phyloP scores from a whole-genome alignment of 2,797 vertebrate species.

The Alectoris magna region DNA sequence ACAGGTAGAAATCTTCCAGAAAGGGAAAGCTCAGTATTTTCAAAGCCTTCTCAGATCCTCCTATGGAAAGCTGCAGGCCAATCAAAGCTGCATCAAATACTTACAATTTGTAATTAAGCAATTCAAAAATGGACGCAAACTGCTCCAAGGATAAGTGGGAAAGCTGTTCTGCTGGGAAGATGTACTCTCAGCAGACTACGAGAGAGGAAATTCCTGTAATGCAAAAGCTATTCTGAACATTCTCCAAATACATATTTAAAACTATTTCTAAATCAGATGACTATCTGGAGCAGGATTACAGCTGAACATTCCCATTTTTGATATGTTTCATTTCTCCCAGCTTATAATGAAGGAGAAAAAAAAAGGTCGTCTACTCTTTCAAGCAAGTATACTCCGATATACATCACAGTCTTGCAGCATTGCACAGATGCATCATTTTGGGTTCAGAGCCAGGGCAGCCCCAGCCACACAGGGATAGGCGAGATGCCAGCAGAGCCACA shows the following conservation, averaged over 20 bases:
- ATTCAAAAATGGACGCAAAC: conserved; percentile 43
- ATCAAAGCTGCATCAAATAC: conserved; percentile 28
- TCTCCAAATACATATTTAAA: conserved; percentile 30
- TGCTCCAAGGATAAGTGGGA: conserved; percentile 43
- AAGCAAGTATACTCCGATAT: accelerated
- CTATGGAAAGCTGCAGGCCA: conserved; percentile 8
- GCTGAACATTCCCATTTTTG: not conserved
- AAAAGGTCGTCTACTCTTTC: not conserved
- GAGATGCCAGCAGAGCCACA: not conserved
- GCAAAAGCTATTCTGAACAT: conserved; percentile 21
- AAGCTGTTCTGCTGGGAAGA: conserved; percentile 40
- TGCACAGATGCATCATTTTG: not conserved
- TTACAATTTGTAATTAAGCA: conserved; percentile 33
- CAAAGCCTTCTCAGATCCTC: conserved; percentile 13
- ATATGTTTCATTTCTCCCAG: not conserved
- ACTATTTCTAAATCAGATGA: conserved; percentile 38
- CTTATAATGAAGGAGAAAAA: not conserved
- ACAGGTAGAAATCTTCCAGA: not conserved
- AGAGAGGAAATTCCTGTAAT: conserved; percentile 5
- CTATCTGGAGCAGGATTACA: not conserved
- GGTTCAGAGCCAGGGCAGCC: accelerated
- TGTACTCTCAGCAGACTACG: not conserved
- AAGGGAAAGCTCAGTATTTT: not conserved
- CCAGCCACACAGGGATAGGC: not conserved
- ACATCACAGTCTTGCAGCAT: not conserved